These are phyloP conservation scores for Drosophila kokeensis DNA, from an alignment of 2,888 invertebrate species.

Conservation along the genomic window DNA sequence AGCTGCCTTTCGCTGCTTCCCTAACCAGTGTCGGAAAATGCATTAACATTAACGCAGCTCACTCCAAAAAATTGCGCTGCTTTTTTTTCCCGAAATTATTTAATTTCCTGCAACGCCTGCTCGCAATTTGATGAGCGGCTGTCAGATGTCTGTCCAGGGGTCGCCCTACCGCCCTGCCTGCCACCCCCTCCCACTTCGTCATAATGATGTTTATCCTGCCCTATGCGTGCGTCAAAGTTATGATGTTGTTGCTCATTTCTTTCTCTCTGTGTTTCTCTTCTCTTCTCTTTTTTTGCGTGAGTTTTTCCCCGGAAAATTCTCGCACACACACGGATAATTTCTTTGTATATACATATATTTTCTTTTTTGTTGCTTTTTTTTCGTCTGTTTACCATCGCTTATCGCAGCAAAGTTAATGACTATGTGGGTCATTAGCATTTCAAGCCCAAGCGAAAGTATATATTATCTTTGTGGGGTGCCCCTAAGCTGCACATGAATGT, in stretches of 20 bases:
- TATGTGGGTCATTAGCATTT: constrained; percentile 77
- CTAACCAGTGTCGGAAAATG: constrained; percentile 55
- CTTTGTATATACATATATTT: constrained; percentile 12
- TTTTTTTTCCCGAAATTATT: constrained; percentile 64
- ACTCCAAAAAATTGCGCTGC: constrained; percentile 16
- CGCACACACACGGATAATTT: constrained; percentile 53
- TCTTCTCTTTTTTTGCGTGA: not conserved
- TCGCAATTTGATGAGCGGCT: constrained; percentile 74
- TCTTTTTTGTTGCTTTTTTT: constrained; percentile 10
- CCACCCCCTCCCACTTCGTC: constrained; percentile 4
- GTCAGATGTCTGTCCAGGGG: constrained; percentile 54
- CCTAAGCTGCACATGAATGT: constrained; percentile 4
- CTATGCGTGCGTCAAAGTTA: constrained; percentile 47
- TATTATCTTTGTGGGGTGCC: not conserved
- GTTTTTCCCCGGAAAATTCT: constrained; percentile 29
- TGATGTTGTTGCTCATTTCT: constrained; percentile 38
- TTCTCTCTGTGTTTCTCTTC: not conserved
- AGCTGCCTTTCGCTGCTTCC: constrained; percentile 8
- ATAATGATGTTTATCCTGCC: constrained; percentile 47
- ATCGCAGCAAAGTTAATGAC: constrained; percentile 75
- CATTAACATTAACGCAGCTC: constrained; percentile 70
- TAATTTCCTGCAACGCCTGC: constrained; percentile 79
- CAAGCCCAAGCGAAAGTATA: constrained; percentile 33
- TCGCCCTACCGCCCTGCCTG: not conserved
- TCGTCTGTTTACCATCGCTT: constrained; percentile 54